Evolutionary conservation across 2,113 vertebrate species (phyloP).

Genomic region (Anoura caudifer): DNA sequence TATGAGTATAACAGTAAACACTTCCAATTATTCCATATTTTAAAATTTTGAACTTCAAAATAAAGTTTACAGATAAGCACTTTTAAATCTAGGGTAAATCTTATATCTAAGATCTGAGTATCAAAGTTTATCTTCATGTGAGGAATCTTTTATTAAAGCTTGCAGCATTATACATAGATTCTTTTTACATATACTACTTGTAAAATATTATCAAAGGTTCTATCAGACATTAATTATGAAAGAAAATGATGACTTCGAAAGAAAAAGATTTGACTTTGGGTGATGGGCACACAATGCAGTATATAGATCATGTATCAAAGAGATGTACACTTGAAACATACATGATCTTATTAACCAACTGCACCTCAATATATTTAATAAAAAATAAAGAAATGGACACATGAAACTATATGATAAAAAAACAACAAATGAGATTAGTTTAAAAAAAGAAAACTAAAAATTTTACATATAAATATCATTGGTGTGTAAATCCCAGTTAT

Average conservation of each 20-base stretch:
- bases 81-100: conserved; percentile 12
- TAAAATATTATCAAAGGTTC: conserved; percentile 3
- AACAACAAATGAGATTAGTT: neutral
- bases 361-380: too few species aligned
- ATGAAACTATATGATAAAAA: too few species aligned
- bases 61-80: neutral
- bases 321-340: too few species aligned
- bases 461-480: neutral
- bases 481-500: neutral
- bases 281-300: too few species aligned
- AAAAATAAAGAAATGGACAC: too few species aligned
- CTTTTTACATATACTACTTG: neutral
- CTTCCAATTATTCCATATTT: neutral
- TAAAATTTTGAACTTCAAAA: conserved; percentile 26
- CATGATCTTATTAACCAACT: too few species aligned
- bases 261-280: too few species aligned
- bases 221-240: neutral
- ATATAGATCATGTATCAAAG: too few species aligned
- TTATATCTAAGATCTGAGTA: neutral
- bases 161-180: neutral
- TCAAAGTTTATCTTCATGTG: neutral
- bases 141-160: conserved; percentile 7
- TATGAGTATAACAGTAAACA: neutral
- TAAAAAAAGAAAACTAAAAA: conserved; percentile 10
- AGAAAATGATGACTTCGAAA: conserved; percentile 10